Percentiles rank a stretch among this genome's conserved stretches.
phyloP scores from a whole-genome alignment of 2,797 vertebrate genomes.

The Phrynocephalus forsythii region DNA sequence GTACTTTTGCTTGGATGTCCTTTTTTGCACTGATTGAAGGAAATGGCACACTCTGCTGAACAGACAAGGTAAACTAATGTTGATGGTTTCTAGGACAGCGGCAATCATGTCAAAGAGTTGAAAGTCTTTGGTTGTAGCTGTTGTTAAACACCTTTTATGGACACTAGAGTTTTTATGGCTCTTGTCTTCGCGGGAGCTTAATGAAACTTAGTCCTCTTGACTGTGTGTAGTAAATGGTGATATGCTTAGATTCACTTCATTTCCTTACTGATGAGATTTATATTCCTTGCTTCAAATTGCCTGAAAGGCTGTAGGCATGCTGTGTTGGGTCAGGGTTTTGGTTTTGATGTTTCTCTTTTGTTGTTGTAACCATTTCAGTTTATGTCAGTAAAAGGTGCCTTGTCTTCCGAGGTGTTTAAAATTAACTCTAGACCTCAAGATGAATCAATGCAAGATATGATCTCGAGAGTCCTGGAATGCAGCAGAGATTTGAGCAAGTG shows the following conservation, averaged over 20 bases:
- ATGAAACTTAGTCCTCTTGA: conserved; percentile 56
- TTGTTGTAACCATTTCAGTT: neutral
- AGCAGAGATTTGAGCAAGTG: neutral
- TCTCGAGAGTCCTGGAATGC: neutral
- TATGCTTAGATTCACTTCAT: conserved; percentile 31
- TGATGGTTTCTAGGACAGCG: conserved; percentile 61
- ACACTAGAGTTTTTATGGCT: conserved; percentile 33
- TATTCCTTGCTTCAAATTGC: conserved; percentile 41
- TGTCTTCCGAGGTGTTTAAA: conserved; percentile 35
- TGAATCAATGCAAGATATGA: conserved; percentile 4
- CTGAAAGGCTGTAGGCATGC: conserved; percentile 10
- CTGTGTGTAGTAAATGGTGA: conserved; percentile 18
- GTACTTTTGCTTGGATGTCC: conserved; percentile 31
- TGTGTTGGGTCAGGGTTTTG: conserved; percentile 4
- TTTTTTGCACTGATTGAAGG: neutral
- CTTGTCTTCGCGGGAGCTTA: conserved; percentile 56
- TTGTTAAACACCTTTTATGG: conserved; percentile 48
- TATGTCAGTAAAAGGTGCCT: conserved; percentile 16
- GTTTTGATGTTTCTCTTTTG: neutral
- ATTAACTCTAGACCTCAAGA: neutral
- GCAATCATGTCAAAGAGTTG: conserved; percentile 45
- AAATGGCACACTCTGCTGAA: conserved; percentile 29
- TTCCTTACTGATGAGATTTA: conserved; percentile 49
- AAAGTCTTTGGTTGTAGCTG: conserved; percentile 55
- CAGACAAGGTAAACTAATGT: conserved; percentile 47